phyloP scores from a whole-genome alignment of 2,888 invertebrate species.

The Luffia ferchaultella region DNA sequence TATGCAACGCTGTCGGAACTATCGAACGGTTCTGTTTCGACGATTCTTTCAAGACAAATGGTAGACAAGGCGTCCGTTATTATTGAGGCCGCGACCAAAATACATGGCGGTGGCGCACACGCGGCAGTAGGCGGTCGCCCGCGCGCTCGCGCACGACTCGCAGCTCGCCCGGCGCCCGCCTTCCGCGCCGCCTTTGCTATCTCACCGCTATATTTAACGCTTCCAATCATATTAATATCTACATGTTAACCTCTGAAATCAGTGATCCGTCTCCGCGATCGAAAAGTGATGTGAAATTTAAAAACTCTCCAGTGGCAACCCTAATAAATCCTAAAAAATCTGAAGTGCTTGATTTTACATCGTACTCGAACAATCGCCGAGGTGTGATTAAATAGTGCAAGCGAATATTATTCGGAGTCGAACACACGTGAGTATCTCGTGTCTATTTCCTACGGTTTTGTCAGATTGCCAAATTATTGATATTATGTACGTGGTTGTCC shows the following conservation, averaged over 20 bases:
- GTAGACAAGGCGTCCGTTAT: conserved; percentile 52
- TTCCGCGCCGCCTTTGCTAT: conserved; percentile 43
- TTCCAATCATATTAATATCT: conserved; percentile 55
- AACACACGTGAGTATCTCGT: conserved; percentile 47
- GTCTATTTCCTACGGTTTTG: conserved; percentile 48
- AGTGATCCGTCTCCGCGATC: conserved; percentile 31
- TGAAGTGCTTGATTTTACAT: background rate
- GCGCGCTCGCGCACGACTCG: conserved; percentile 46
- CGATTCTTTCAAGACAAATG: conserved; percentile 57
- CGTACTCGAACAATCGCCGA: background rate
- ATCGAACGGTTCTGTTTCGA: conserved; percentile 41
- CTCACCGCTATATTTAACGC: conserved; percentile 56
- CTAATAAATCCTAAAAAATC: background rate
- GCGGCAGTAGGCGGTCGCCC: conserved; percentile 60
- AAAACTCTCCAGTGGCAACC: conserved; percentile 25
- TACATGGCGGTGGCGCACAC: conserved; percentile 53
- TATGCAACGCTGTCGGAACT: conserved; percentile 45
- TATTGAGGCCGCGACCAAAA: conserved; percentile 64
- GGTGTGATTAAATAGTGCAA: background rate
- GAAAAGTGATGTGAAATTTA: conserved; percentile 44
- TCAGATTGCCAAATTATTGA: conserved; percentile 45
- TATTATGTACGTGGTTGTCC: conserved; percentile 17
- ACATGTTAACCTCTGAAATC: conserved; percentile 50
- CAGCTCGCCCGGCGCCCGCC: conserved; percentile 46
- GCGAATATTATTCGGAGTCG: conserved; percentile 28